Evolutionary conservation across 2,113 vertebrate species (phyloP), one percentile per base, ranked within the genome.

Genomic region (Neomonachus schauinslandi): DNA sequence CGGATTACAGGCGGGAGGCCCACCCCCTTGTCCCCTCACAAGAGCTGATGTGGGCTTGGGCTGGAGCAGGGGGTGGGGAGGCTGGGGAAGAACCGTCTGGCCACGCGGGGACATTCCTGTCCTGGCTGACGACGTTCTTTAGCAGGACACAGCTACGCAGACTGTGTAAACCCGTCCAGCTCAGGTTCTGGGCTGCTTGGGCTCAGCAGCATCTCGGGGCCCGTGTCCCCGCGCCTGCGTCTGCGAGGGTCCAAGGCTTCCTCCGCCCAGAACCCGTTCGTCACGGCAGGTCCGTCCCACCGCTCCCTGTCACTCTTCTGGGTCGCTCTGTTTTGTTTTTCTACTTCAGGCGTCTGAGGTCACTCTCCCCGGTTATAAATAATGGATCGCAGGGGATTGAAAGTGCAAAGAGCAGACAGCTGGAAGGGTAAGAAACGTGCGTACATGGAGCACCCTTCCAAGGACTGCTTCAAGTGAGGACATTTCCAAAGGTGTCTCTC

Each of bases 51-150:
- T 4, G 76, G 36, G 67, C 13, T 65, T 65, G 33, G 33, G 39
- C 7, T 9, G 7, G 36, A 6, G 49, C 14, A 0, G 67, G 71
- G 57, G 49, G 9, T 1, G 0, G 8, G 55, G 36, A 21, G 57
- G 24, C 26, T 0, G n/a, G n/a, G 16, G 5, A 16, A 0, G 19
- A 10, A n/a, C 8, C 2, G 49, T 7, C 10, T 16, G 2, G 71
- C 9, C 31, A 5, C 7, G 8, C 0, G 2, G 9, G 65, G 61
- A 33, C 4, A 0, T 0, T 84, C 33, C 79, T 26, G 11, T 22
- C 65, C 33, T 1, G 18, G 55, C 0, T 19, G 24, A 14, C 24
- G 3, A 5, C 13, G 24, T 28, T 22, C 65, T 7, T 21, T 0
- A 3, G 46, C 46, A 21, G 42, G 24, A 51, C 2, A 0, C 11